Conservation (phyloP, 2,888 invertebrate genomes). For the Pyrrhosoma nymphula region DNA sequence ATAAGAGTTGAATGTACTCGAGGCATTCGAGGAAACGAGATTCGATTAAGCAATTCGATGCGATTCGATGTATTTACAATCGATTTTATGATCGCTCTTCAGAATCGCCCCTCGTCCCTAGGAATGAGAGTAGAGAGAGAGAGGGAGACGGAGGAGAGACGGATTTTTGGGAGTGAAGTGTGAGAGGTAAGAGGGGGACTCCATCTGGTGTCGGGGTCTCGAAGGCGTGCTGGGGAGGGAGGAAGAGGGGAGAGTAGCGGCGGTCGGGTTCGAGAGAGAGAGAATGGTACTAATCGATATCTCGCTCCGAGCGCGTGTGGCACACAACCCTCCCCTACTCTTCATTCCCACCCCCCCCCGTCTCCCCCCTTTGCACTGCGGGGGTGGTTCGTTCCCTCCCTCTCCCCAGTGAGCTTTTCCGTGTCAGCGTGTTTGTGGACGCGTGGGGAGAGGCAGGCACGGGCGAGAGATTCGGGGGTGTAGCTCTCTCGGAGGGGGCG, state of each 20-base stretch:
- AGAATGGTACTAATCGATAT: background rate
- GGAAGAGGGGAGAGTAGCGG: background rate
- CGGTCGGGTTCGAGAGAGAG: background rate
- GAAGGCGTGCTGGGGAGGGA: background rate
- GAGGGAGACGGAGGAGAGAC: too few species aligned
- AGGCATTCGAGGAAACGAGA: too few species aligned
- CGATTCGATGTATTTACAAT: too few species aligned
- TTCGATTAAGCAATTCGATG: too few species aligned
- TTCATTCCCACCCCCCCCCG: background rate
- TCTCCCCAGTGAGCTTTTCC: background rate
- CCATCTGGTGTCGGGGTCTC: background rate
- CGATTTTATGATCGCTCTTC: too few species aligned
- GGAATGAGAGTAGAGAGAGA: too few species aligned
- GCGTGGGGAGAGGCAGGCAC: background rate
- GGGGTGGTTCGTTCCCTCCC: background rate
- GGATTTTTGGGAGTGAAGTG: too few species aligned
- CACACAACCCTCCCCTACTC: background rate
- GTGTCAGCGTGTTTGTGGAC: background rate
- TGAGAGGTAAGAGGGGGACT: background rate
- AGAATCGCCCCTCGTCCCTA: too few species aligned
- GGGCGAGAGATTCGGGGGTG: background rate
- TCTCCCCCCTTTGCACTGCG: background rate
- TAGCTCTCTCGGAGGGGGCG: background rate
- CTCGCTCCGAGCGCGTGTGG: background rate
- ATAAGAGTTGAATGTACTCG: too few species aligned